Evolutionary conservation across 2,888 invertebrate species (phyloP).

Genomic region (Lottia scabra): DNA sequence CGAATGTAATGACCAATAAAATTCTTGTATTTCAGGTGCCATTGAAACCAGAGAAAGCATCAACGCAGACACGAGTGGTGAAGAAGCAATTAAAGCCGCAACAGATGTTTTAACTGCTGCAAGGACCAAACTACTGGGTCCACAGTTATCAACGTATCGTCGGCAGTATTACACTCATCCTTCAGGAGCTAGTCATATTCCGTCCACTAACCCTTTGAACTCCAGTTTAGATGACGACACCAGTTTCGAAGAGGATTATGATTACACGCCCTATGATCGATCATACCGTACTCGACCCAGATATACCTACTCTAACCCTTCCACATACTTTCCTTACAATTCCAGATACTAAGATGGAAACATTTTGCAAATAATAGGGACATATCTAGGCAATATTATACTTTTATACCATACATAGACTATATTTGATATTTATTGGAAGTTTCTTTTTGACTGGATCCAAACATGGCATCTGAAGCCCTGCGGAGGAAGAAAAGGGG

Average conservation of each 20-base stretch:
- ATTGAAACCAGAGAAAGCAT: conserved; percentile 14
- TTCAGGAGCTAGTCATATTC: conserved; percentile 4
- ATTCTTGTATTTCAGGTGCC: no score
- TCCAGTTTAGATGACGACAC: conserved; percentile 44
- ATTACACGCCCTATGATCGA: conserved; percentile 47
- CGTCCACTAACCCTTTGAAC: conserved; percentile 38
- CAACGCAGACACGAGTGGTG: conserved; percentile 17
- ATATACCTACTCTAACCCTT: neutral
- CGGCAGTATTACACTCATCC: conserved; percentile 21
- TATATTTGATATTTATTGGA: no score
- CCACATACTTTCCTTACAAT: neutral
- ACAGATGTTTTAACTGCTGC: conserved; percentile 47
- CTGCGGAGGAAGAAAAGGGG: no score
- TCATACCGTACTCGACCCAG: conserved; percentile 42
- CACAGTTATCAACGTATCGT: conserved; percentile 29
- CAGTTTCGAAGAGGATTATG: conserved; percentile 51
- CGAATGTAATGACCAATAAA: no score
- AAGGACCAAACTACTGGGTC: conserved; percentile 45
- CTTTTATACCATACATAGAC: no score
- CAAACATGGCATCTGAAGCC: no score
- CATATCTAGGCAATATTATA: no score
- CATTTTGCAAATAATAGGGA: neutral
- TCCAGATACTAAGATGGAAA: neutral
- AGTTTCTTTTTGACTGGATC: no score
- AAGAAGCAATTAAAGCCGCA: conserved; percentile 30